A percentile compares a stretch with the other conserved stretches of the same genome.
phyloP scores from a whole-genome alignment of 2,888 invertebrate species.

The Temnothorax ravouxi region DNA sequence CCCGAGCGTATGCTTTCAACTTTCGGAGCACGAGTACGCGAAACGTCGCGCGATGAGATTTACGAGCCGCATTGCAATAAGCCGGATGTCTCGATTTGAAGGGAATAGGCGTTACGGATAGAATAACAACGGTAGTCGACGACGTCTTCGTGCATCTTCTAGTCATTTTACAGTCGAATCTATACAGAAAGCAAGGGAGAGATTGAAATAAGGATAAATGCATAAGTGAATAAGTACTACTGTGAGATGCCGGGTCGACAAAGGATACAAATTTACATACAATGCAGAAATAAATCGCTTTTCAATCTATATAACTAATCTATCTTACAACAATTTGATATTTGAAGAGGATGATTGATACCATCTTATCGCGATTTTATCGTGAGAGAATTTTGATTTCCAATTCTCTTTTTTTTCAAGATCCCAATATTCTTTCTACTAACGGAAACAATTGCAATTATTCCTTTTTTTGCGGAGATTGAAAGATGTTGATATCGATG shows the following conservation, averaged over 20 bases:
- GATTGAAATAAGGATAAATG: not conserved
- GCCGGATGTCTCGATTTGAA: not conserved
- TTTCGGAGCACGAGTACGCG: slow-evolving; percentile 28
- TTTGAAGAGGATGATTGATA: not conserved
- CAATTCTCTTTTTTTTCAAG: not conserved
- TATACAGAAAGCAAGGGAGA: not conserved
- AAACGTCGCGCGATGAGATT: slow-evolving; percentile 11
- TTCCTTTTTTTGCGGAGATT: not conserved
- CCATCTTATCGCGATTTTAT: not conserved
- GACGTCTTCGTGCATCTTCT: not conserved
- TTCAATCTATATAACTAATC: not conserved
- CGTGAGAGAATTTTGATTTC: not conserved
- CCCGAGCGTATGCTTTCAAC: slow-evolving; percentile 1
- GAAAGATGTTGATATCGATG: not conserved
- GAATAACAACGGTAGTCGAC: slow-evolving; percentile 13
- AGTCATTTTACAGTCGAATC: not conserved
- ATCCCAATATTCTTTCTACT: not conserved
- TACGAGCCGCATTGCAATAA: slow-evolving; percentile 14
- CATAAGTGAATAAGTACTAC: not conserved
- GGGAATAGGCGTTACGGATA: not conserved
- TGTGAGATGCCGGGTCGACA: not conserved
- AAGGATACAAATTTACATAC: not conserved
- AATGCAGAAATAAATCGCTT: not conserved
- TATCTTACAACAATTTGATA: not conserved
- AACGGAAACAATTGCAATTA: not conserved